Base-by-base conservation (phyloP, 2,888 invertebrate species). In the Labia minor region DNA sequence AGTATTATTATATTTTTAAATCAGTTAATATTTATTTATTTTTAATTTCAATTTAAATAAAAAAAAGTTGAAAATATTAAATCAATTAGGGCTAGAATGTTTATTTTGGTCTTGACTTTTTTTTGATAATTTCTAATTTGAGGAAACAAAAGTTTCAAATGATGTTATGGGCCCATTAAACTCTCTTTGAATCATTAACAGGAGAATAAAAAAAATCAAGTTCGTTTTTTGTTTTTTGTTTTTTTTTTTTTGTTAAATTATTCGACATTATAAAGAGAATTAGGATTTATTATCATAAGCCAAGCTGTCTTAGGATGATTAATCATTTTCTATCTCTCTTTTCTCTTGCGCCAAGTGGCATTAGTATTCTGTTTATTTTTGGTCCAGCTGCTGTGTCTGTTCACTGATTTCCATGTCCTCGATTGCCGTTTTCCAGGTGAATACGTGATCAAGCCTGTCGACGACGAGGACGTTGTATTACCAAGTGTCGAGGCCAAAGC, bases 341-440 rank as follows among this genome's bases (percentile, higher is more conserved):
- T n/a, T n/a, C n/a, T n/a, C n/a, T n/a, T 18, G 61, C 8, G 26
- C 37, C 19, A 64, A 62, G 18, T 37, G 61, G 61, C 64, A 61
- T 64, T 63, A 64, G 37, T 21, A 37, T 63, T 63, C 19, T 20
- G 33, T 66, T 62, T 67, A 65, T 62, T 65, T 64, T 65, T 49
- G 67, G 21, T 19, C 49, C 3, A 14, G 6, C 14, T 65, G 64
- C 14, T 65, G 64, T 63, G 61, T 37, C 65, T 37, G 26, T 26
- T 26, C 61, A 37, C 14, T 65, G 62, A 63, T 37, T 66, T 33
- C 62, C 68, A 66, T 16, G 63, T 66, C 65, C 66, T 65, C 19
- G 63, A 37, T 65, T 49, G 64, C 66, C n/a, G n/a, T 20, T 68
- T 74, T 73, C 11, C 75, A 79, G 79, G 79, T 67, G 80, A 80